Base-by-base conservation (phyloP, 2,888 invertebrate genomes). In the Diaperis boleti region DNA sequence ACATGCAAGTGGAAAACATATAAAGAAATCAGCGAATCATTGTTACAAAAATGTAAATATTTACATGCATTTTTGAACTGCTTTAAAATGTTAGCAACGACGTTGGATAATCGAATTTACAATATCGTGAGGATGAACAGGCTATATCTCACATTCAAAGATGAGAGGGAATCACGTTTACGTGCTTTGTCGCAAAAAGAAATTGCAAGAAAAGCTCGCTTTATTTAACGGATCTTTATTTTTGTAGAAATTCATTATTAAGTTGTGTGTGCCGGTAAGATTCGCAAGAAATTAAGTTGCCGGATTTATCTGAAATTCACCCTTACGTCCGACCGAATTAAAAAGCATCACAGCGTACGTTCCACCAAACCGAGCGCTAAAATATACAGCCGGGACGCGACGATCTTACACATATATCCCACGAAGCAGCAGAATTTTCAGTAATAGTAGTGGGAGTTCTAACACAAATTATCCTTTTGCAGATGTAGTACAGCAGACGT, bases 201-300 rank as follows among this genome's bases (percentile, higher is more conserved):
- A 22, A 42, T 22, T 42, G 39, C 20, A 42, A 42, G 18, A 42
- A 42, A 42, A 42, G 10, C 20, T 18, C 20, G 42, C 20, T 42
- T 42, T 42, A 42, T 42, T 42, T 22, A 20, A 42, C 20, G 18
- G 42, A 20, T 42, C 11, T 10, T 42, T 42, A 42, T 42, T 42
- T 42, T 42, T 42, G 20, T 10, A 42, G 42, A 42, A 42, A 42
- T 22, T 42, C 42, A 42, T 42, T 42, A 42, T 42, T 42, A 10
- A 20, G 20, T 7, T 42, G 15, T 42, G 10, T 20, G 20, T 42
- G 42, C 20, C 20, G 15, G 15, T 42, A 22, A 42, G 15, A 42
- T 42, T 42, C 42, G 20, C 11, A 20, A 4, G 22, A 42, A 20
- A 42, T 42, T 18, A 42, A 42, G 5, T 42, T 20, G 8, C 10